Evolutionary conservation across 2,888 invertebrate genomes (phyloP), one percentile per base, ranked within the genome.

Genomic region (Nymphalis urticae): DNA sequence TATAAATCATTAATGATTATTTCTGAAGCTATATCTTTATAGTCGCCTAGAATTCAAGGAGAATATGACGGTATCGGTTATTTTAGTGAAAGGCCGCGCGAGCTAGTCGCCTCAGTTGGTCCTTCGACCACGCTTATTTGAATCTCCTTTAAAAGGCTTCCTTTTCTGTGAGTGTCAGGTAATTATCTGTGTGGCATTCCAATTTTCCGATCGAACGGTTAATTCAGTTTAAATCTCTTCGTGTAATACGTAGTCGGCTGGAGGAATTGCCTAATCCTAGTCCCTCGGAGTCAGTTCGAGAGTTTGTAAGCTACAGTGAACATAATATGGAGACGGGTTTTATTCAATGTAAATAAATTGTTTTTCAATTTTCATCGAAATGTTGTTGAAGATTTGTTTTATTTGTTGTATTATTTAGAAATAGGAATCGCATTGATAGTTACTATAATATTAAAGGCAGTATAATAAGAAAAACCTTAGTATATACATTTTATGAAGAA

Each of bases 121-220:
- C 87, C 86, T 87, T 85, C 87, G 81, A 83, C 84, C 79, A 88
- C 91, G 90, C 85, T 88, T 90, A 92, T 92, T 91, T 91, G 90
- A 91, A 91, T 91, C 89, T 85, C 82, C 84, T 87, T 87, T 89
- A 86, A 84, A 87, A 86, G 84, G 89, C 88, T 86, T 90, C 91
- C 90, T 92, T 89, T 89, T 87, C 92, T 92, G 92, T 92, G 92
- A 92, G 92, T 92, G 92, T 92, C 92, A 92, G 92, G 90, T 92
- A 92, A 92, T 92, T 92, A 92, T 92, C 92, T 92, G 88, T 91
- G 92, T 90, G 92, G 92, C 91, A 90, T 92, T 91, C 90, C 92
- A 92, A 92, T 92, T 92, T 92, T 92, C 91, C 92, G 90, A 91
- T 91, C 90, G 92, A 92, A 91, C 85, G 90, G 90, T 88, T 91